phyloP scores from a whole-genome alignment of 2,113 vertebrate species.

The Empidonax traillii region DNA sequence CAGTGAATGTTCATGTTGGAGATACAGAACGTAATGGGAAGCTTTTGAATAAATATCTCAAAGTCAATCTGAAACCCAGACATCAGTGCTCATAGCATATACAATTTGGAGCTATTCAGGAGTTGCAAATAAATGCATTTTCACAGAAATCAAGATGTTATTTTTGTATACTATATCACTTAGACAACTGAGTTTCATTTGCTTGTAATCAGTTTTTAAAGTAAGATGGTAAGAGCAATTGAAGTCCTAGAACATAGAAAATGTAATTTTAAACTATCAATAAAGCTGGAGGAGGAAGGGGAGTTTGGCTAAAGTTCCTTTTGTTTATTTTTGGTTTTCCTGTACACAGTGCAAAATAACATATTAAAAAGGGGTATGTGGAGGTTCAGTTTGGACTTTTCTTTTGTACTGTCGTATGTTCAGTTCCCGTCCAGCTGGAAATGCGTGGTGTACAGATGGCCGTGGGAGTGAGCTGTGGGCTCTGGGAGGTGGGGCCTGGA shows the following conservation, averaged over 20 bases:
- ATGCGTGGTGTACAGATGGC: fast-evolving
- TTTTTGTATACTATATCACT: constrained; percentile 99
- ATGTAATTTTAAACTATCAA: constrained; percentile 99
- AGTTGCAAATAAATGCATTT: constrained; percentile 94
- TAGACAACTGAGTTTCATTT: constrained; percentile 99
- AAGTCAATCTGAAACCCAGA: constrained; percentile 84
- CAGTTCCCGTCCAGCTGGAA: background rate
- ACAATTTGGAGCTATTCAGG: constrained; percentile 93
- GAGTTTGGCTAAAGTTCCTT: constrained; percentile 83
- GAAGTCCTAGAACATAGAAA: constrained; percentile 98
- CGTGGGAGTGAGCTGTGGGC: fast-evolving
- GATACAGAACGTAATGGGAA: constrained; percentile 79
- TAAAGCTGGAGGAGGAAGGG: constrained; percentile 99
- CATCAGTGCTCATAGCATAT: constrained; percentile 84
- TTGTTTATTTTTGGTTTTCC: constrained; percentile 75
- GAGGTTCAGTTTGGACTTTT: constrained; percentile 69
- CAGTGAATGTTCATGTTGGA: constrained; percentile 71
- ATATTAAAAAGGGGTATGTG: constrained; percentile 74
- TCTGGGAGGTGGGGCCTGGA: no score
- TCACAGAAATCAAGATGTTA: constrained; percentile 99
- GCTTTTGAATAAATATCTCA: constrained; percentile 78
- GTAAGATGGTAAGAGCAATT: constrained; percentile 96
- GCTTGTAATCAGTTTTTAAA: constrained; percentile 99
- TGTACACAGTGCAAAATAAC: constrained; percentile 72
- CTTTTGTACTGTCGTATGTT: constrained; percentile 8